phyloP scores from a whole-genome alignment of 1,140 invertebrate genomes.

The Drosophila tsacasi region DNA sequence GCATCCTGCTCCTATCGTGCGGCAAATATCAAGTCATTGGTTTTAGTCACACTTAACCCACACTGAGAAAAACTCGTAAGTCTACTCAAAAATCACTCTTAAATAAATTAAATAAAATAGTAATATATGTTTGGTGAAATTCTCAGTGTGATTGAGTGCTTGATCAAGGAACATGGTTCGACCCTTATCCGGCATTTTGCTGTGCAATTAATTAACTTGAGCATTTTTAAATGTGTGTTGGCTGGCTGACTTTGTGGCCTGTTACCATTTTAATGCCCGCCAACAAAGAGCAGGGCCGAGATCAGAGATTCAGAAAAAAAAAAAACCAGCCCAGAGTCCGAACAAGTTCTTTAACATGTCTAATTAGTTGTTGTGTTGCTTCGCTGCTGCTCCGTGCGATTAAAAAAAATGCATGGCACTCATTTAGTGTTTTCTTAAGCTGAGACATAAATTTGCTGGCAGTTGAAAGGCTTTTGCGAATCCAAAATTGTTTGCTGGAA shows the following conservation, averaged over 20 bases:
- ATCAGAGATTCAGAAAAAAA: conserved; percentile 31
- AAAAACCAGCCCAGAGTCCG: conserved; percentile 42
- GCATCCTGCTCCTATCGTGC: conserved; percentile 63
- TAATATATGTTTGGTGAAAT: not conserved
- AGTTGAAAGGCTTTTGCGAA: conserved; percentile 65
- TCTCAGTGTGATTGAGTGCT: not conserved
- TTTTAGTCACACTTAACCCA: conserved; percentile 57
- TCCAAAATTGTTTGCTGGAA: conserved; percentile 27
- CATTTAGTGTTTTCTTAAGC: conserved; percentile 83
- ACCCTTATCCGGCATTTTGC: conserved; percentile 63
- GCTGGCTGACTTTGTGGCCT: conserved; percentile 64
- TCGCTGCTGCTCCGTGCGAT: conserved; percentile 69
- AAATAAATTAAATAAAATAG: not conserved
- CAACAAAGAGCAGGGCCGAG: conserved; percentile 28
- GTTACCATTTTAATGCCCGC: conserved; percentile 77
- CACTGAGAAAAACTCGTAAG: not conserved
- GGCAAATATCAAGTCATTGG: conserved; percentile 77
- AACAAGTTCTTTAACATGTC: conserved; percentile 84
- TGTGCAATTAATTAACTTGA: conserved; percentile 81
- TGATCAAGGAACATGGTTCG: conserved; percentile 18
- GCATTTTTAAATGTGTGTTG: conserved; percentile 82
- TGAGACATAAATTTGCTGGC: conserved; percentile 80
- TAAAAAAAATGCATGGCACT: conserved; percentile 81
- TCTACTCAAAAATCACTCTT: not conserved
- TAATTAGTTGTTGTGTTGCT: conserved; percentile 78